Evolutionary conservation across 2,113 vertebrate genomes (phyloP).

Genomic region (Poicephalus gulielmi): DNA sequence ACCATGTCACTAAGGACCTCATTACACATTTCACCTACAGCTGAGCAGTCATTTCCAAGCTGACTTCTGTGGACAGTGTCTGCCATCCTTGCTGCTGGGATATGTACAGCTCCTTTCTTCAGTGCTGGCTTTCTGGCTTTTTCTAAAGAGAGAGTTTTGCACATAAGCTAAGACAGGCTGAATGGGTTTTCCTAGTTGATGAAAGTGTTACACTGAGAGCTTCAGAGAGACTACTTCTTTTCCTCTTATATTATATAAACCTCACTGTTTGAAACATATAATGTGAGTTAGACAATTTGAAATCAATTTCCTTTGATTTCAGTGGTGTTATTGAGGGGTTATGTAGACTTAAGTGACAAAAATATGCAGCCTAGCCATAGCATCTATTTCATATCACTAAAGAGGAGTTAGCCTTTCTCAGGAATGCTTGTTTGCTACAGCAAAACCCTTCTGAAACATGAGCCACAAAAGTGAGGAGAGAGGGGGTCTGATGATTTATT

Average conservation of each 20-base stretch:
- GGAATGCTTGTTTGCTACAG: neutral
- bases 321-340: neutral
- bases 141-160: neutral
- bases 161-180: neutral
- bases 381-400: neutral
- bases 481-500: neutral
- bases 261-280: neutral
- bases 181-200: neutral
- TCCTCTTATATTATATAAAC: neutral
- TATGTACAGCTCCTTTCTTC: neutral
- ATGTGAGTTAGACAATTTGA: neutral
- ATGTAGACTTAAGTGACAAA: neutral
- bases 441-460: neutral
- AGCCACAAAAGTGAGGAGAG: neutral
- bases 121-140: neutral
- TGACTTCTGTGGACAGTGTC: rapidly evolving
- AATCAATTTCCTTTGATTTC: neutral
- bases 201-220: neutral
- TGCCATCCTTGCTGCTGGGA: neutral
- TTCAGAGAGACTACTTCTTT: neutral
- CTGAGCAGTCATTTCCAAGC: neutral
- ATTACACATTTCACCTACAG: neutral
- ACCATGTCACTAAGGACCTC: neutral
- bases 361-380: neutral
- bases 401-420: neutral